A percentile compares a stretch with the other conserved stretches of the same genome.
These are phyloP conservation scores for Tipula confusa DNA, from an alignment of 2,888 invertebrate species.

Conservation along the genomic window DNA sequence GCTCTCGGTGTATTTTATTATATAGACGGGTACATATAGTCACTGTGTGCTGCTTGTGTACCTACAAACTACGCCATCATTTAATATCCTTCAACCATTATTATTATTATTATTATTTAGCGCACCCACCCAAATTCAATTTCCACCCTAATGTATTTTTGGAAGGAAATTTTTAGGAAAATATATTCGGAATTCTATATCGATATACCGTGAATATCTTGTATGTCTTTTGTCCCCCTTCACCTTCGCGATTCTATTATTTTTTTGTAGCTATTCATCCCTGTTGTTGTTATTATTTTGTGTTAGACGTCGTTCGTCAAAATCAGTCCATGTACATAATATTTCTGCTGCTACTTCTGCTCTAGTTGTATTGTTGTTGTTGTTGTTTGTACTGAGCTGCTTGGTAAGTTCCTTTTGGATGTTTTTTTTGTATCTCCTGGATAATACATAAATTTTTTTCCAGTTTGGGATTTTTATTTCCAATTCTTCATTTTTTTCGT, in stretches of 20 bases:
- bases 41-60: background rate
- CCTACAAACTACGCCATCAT: constrained; percentile 20
- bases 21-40: background rate
- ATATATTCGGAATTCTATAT: background rate
- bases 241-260: background rate
- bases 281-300: background rate
- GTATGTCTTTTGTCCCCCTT: background rate
- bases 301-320: constrained; percentile 16
- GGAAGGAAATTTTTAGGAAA: background rate
- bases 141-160: constrained; percentile 3
- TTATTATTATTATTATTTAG: constrained; percentile 20
- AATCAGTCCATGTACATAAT: background rate
- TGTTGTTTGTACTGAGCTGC: background rate
- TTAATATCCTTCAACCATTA: constrained; percentile 16
- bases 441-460: background rate
- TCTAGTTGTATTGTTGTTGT: background rate
- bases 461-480: background rate
- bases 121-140: constrained; percentile 25
- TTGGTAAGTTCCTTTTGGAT: background rate
- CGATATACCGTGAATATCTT: background rate
- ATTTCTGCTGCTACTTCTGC: background rate
- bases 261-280: background rate
- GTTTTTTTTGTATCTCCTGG: background rate
- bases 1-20: background rate
- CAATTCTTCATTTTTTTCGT: too few species aligned